phyloP scores from a whole-genome alignment of 1,140 invertebrate genomes.

The Drosophila murphyi region DNA sequence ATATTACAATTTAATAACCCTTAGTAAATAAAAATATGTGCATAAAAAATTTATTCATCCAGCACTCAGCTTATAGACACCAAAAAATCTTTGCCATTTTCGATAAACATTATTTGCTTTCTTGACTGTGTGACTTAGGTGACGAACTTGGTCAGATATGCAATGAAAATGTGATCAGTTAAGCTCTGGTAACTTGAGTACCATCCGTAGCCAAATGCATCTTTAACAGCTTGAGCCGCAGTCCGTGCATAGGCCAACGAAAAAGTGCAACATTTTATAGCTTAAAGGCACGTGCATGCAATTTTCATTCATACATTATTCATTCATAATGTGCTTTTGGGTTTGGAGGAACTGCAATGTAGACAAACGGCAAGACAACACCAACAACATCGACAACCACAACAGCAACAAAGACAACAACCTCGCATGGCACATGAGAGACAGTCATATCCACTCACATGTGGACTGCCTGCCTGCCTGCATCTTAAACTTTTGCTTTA shows the following conservation, averaged over 20 bases:
- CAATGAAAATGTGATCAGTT: slow-evolving; percentile 37
- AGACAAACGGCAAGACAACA: slow-evolving; percentile 28
- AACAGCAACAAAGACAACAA: slow-evolving; percentile 9
- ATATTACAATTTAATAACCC: neutral
- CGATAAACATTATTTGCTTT: neutral
- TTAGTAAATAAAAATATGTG: neutral
- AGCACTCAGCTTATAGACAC: slow-evolving; percentile 1
- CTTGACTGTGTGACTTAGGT: slow-evolving; percentile 32
- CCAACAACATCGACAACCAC: neutral
- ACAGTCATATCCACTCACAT: slow-evolving; percentile 68
- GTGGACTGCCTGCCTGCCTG: slow-evolving; percentile 53
- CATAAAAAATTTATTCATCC: neutral
- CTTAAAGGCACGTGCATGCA: slow-evolving; percentile 80
- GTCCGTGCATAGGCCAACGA: slow-evolving; percentile 17
- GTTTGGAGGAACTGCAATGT: slow-evolving; percentile 43
- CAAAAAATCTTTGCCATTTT: neutral
- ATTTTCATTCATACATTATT: slow-evolving; percentile 84
- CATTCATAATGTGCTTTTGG: slow-evolving; percentile 77
- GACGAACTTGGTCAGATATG: slow-evolving; percentile 35
- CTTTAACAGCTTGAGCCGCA: slow-evolving; percentile 24
- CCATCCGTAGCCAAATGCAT: slow-evolving; percentile 20
- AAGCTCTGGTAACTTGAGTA: slow-evolving; percentile 38
- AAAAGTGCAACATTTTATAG: slow-evolving; percentile 80
- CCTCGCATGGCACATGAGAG: slow-evolving; percentile 30
- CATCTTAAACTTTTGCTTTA: slow-evolving; percentile 54